Evolutionary conservation across 2,113 vertebrate genomes (phyloP), one percentile per base, ranked within the genome.

Genomic region (Nesoenas mayeri): DNA sequence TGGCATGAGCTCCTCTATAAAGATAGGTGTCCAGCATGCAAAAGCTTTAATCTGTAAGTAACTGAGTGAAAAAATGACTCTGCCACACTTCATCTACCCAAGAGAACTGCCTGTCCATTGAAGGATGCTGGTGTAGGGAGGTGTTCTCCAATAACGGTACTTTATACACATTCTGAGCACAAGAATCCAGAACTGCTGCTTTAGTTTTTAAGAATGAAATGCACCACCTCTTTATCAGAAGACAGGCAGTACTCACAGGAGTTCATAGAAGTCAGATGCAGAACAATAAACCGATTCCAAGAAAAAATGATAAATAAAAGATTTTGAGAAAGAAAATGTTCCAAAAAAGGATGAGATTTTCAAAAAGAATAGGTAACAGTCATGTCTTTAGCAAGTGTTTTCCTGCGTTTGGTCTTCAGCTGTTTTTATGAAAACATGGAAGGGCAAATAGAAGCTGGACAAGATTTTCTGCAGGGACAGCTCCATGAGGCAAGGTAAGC

Each of bases 111-210:
- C 36, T 25, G 36, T 56, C 22, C 22, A 15, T 2, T 26, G 65
- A 64, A 86, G n/a, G 44, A 86, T 56, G 53, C 12, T 51, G 32
- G 22, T 18, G 9, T 57, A 73, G 28, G 56, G 51, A 88, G 2
- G 7, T 14, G n/a, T 13, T 90, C 29, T 78, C 42, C 0, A 1
- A 24, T 57, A 73, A 3, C 2, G 0, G 4, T n/a, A 40, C 12
- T 75, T 87, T 47, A 42, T 16, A 21, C 0, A 0, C 2, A 48
- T 57, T 60, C 44, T 40, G 54, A 54, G 25, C 15, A 21, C 65
- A 61, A 57, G 34, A 54, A 15, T 91, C 21, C n/a, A 51, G 28
- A 85, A 51, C 24, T 73, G 25, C 38, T 77, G 31, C 28, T 73
- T 77, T 84, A 48, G 28, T 78, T 78, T 77, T 10, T 14, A 73